Base-by-base conservation (phyloP, 2,113 vertebrate species). In the Nyctereutes procyonoides region DNA sequence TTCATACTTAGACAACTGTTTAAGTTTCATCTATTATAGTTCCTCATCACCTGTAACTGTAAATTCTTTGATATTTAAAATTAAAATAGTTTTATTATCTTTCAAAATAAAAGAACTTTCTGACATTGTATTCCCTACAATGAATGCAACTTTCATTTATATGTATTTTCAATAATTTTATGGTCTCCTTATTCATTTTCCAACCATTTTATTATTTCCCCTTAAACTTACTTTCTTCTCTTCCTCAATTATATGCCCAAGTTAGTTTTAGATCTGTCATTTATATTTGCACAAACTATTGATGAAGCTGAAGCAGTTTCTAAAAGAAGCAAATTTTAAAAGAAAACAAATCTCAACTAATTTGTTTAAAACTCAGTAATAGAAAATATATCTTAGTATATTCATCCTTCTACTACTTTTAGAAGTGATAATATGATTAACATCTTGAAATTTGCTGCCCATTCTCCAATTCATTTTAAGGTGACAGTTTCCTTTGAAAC, bases 51-150 rank as follows among this genome's bases (percentile, higher is more conserved):
- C 30, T 65, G 19, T 74, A 92, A 83, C 14, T 80, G 73, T 55
- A 93, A 91, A 28, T 85, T 16, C 14, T 77, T 94, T 97, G n/a
- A 55, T 77, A 79, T 82, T 95, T 88, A 71, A 95, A 96, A 80
- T 79, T 82, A 69, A 82, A 95, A 58, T 43, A 32, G 1, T 48
- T 76, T 62, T 35, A 71, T 93, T 96, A 30, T 86, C 30, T 95
- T 96, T 91, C 32, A 76, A 77, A 85, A 79, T 84, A 79, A 88
- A 62, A 82, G 0, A 4, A 51, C 2, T 17, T 5, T 79, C 11
- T 93, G 74, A 95, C 9, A 90, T 30, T 56, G 7, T 38, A 5
- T 58, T 93, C 5, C 8, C 8, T n/a, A 74, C 6, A 97, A 74
- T 65, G 48, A 89, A 83, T 53, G 2, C 14, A 89, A 67, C 6